Evolutionary conservation across 92 coral and sea anemone species (phyloP).

Genomic region (Palythoa caribaeorum): DNA sequence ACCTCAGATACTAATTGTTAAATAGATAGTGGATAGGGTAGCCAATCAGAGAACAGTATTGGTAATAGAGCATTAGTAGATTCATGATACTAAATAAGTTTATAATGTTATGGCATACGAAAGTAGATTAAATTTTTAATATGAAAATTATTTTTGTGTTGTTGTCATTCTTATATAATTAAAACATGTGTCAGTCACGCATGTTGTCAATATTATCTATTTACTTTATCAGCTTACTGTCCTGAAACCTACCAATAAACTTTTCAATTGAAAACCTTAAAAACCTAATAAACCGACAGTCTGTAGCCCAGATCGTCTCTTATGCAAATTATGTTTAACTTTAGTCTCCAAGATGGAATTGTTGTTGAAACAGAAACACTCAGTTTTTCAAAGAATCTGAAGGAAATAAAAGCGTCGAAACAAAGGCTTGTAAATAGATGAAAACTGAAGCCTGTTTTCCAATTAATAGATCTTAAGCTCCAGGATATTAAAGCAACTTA

Average conservation of each 20-base stretch:
- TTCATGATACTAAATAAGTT: no score
- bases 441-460: constrained; percentile 21
- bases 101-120: background rate
- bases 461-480: constrained; percentile 23
- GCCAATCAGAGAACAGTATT: no score
- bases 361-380: constrained; percentile 36
- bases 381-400: constrained; percentile 12
- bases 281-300: constrained; percentile 12
- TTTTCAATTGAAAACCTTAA: background rate
- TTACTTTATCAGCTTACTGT: constrained; percentile 24
- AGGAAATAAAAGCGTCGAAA: constrained; percentile 32
- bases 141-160: constrained; percentile 16
- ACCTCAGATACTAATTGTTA: no score
- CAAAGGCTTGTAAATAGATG: constrained; percentile 11
- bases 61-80: no score
- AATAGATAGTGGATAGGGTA: no score
- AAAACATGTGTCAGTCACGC: constrained; percentile 32
- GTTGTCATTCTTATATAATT: constrained; percentile 2
- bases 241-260: constrained; percentile 7
- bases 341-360: constrained; percentile 35
- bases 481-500: background rate
- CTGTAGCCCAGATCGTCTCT: constrained; percentile 12
- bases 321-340: constrained; percentile 47
- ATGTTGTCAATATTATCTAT: constrained; percentile 1
- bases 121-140: constrained; percentile 6